Conservation (phyloP, 2,888 invertebrate genomes). For the Brachypterus glaber region DNA sequence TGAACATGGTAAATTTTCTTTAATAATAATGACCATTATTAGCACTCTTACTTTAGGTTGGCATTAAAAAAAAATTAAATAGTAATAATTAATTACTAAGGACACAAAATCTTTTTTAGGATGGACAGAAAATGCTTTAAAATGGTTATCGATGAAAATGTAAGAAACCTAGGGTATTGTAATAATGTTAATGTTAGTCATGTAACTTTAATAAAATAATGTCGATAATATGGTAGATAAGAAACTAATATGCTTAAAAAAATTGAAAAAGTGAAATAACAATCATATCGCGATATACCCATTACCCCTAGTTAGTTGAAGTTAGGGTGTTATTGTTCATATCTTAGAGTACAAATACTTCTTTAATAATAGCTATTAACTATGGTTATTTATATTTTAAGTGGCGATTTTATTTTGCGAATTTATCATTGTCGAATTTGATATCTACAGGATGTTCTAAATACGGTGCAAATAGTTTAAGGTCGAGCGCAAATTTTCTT, state of each 20-base stretch:
- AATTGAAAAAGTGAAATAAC: conserved; percentile 32
- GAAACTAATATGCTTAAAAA: conserved; percentile 29
- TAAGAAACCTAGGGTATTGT: conserved; percentile 25
- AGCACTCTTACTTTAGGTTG: no score
- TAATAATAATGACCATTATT: no score
- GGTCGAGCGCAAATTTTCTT: no score
- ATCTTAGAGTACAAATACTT: conserved; percentile 37
- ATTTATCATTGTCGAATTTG: no score
- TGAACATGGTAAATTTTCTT: no score
- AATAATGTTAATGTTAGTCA: conserved; percentile 27
- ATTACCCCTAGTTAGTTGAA: conserved; percentile 26
- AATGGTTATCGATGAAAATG: conserved; percentile 17
- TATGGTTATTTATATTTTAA: conserved; percentile 16
- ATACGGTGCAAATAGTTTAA: no score
- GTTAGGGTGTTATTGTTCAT: conserved; percentile 29
- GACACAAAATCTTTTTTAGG: no score
- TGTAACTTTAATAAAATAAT: conserved; percentile 27
- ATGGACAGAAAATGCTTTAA: no score
- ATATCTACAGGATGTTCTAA: no score
- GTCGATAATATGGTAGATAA: conserved; percentile 30
- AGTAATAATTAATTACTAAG: no score
- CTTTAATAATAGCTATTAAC: conserved; percentile 28
- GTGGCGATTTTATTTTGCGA: conserved; percentile 18
- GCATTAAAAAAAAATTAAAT: no score
- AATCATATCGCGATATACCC: conserved; percentile 36